Evolutionary conservation across 2,797 vertebrate species (phyloP).

Genomic region (Sternarchorhynchus goeldii): DNA sequence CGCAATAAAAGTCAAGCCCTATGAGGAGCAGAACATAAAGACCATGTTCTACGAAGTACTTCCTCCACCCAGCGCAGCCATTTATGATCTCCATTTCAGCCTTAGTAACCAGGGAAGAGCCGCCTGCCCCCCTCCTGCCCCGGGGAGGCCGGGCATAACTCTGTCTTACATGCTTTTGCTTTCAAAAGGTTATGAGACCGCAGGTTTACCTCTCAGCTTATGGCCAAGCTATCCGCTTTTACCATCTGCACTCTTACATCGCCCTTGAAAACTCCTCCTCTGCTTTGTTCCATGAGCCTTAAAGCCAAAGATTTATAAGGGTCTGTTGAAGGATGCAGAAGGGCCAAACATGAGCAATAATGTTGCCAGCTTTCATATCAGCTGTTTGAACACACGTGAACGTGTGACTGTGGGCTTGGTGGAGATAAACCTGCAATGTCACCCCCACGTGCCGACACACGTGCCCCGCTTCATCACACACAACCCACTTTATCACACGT

Average conservation of each 20-base stretch:
- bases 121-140: too few species aligned
- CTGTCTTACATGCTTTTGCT: constrained; percentile 8
- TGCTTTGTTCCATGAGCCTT: constrained; percentile 40
- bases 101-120: constrained; percentile 22
- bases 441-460: constrained; percentile 49
- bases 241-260: constrained; percentile 30
- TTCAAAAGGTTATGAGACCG: constrained; percentile 17
- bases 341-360: constrained; percentile 59
- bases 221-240: not conserved
- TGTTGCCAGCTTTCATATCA: constrained; percentile 68
- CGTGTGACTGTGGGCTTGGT: constrained; percentile 55
- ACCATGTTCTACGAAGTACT: not conserved
- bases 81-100: constrained; percentile 26
- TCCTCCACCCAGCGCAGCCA: not conserved
- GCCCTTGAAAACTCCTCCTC: constrained; percentile 56
- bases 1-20: constrained; percentile 12
- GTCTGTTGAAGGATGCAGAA: constrained; percentile 42
- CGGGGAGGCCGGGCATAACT: not conserved
- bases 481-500: too few species aligned
- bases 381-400: constrained; percentile 67
- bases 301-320: constrained; percentile 64
- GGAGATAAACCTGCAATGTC: constrained; percentile 66
- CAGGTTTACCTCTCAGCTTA: not conserved
- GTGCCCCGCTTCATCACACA: not conserved
- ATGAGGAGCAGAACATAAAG: not conserved